Conservation (phyloP, 2,888 invertebrate species). For the Drosophila mimica region DNA sequence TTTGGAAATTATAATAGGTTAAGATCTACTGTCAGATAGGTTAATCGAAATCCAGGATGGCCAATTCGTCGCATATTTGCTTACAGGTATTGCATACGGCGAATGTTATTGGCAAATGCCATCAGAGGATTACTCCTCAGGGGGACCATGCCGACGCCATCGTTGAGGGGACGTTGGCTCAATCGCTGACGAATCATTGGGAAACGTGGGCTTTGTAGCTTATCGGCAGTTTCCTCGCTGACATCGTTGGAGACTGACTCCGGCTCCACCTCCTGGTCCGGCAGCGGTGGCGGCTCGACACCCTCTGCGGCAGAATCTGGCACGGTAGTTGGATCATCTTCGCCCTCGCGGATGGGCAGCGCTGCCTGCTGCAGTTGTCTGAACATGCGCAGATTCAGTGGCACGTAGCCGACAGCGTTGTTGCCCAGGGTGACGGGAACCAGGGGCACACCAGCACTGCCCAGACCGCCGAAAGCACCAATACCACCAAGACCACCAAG, state of each 20-base stretch:
- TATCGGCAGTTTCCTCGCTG: constrained; percentile 3
- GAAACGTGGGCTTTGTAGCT: constrained; percentile 3
- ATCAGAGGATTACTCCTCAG: constrained; percentile 42
- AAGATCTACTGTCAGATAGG: background rate
- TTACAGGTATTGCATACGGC: constrained; percentile 56
- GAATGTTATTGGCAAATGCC: constrained; percentile 62
- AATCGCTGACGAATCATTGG: constrained; percentile 36
- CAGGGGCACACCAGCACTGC: constrained; percentile 39
- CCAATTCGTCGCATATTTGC: background rate
- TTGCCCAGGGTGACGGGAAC: constrained; percentile 63
- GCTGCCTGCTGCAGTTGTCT: constrained; percentile 29
- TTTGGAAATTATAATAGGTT: background rate
- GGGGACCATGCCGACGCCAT: background rate
- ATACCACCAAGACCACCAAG: background rate
- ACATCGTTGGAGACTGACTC: background rate
- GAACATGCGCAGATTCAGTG: constrained; percentile 59
- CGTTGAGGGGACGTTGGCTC: constrained; percentile 31
- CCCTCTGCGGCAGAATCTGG: background rate
- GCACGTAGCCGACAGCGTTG: constrained; percentile 65
- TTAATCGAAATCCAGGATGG: background rate
- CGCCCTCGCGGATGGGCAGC: constrained; percentile 38
- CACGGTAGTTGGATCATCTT: background rate
- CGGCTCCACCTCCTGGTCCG: background rate
- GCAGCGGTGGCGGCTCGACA: background rate
- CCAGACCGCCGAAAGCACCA: background rate